Evolutionary conservation across 2,797 vertebrate species (phyloP).

Genomic region (Rhabdophis nuchalis): DNA sequence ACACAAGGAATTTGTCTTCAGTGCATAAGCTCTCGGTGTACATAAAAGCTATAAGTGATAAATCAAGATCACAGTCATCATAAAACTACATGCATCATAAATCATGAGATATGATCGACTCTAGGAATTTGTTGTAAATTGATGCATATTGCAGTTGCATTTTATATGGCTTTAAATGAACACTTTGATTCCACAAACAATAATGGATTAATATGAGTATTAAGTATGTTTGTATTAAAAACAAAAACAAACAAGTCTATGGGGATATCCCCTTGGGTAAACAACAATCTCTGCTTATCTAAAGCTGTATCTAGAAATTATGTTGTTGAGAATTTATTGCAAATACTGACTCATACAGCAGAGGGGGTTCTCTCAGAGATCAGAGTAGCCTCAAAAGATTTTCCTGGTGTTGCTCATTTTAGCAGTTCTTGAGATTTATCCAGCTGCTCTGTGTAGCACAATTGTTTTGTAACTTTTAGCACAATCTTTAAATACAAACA

Average conservation of each 20-base stretch:
- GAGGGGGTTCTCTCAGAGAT: not conserved
- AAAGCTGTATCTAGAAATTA: slow-evolving; percentile 4
- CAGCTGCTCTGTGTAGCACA: not conserved
- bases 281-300: not conserved
- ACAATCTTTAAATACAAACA: not conserved
- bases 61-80: too few relatives aligned
- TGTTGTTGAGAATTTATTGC: not conserved
- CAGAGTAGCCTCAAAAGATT: not conserved
- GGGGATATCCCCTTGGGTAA: not conserved
- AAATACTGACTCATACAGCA: not conserved
- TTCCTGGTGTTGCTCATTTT: not conserved
- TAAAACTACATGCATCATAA: too few relatives aligned
- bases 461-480: not conserved
- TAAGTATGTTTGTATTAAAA: not conserved
- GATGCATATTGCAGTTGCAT: not conserved
- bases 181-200: not conserved
- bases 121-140: not conserved
- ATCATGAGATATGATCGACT: too few relatives aligned
- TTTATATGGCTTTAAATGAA: not conserved
- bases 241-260: not conserved
- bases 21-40: too few relatives aligned
- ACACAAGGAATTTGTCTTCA: too few relatives aligned
- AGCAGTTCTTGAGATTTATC: not conserved
- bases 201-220: not conserved
- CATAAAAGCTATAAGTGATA: too few relatives aligned